Evolutionary conservation across 30 jellyfish, hydroid and myxozoan species (phyloP), one percentile per base, ranked within the genome.

Genomic region (Haliclystus octoradiatus): DNA sequence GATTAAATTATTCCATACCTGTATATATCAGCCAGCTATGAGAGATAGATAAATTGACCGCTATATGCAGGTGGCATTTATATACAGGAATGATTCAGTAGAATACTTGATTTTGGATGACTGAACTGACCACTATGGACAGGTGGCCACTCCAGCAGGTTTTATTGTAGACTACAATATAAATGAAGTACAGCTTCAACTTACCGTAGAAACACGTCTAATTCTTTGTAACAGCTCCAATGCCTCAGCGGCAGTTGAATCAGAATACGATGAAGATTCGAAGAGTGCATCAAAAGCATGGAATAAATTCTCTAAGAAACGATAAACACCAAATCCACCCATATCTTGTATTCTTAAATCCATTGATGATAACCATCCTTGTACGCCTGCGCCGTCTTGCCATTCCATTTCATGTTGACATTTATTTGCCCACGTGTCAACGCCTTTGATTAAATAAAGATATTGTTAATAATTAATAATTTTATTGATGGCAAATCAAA

Each of bases 221-320:
- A 83, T 91, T 32, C 99, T 77, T 65, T 82, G 94, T 26, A 89
- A 77, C 79, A 91, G 50, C 5, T 63, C 71, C 1, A 77, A 74
- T 19, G 95, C 99, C 34, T 82, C 85, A 34, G 68, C 93, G 49
- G 95, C 98, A 2, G 84, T 63, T 49, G 74, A 78, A 65, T 89
- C 94, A 0, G 98, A 79, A 63, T 89, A 89, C 30, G 98, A 62
- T 30, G 93, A 72, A 7, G 95, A 89, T 63, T 91, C 99, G 57
- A 91, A 91, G 71, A 91, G 66, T 2, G 99, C 99, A 65, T 91
- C 99, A 52, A 91, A 91, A 26, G 99, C 99, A 74, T 91, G 95
- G 51, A 91, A 91, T 24, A 91, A 70, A 53, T 91, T 91, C 57
- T 91, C 99, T 5, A 91, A 76, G 71, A 91, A 91, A 46, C 99